phyloP scores from a whole-genome alignment of 2,113 vertebrate species.

The Lanius collurio region DNA sequence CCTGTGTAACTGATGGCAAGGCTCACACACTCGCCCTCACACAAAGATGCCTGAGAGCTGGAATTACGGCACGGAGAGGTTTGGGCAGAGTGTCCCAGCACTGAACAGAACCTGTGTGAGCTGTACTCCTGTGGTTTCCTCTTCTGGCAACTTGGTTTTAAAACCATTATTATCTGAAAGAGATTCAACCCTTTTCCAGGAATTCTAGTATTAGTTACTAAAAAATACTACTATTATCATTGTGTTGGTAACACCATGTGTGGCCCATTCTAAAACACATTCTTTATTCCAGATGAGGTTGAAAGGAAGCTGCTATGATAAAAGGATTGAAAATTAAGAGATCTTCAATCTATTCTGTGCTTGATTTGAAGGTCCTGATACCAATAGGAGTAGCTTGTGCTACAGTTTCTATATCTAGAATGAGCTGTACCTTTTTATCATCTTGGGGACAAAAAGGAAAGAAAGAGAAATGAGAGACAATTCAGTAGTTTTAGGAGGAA shows the following conservation, averaged over 20 bases:
- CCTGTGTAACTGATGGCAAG: neutral
- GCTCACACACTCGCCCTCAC: neutral
- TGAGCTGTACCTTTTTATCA: neutral
- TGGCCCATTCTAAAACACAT: neutral
- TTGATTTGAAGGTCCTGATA: neutral
- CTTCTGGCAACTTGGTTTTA: neutral
- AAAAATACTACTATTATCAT: neutral
- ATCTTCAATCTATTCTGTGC: neutral
- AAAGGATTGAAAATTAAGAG: neutral
- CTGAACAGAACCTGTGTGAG: neutral
- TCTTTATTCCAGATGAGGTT: neutral
- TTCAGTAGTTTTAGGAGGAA: neutral
- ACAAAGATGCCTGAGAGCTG: neutral
- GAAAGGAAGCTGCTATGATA: neutral
- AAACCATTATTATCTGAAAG: neutral
- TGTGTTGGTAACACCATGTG: accelerated
- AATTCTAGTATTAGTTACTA: neutral
- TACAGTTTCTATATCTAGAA: neutral
- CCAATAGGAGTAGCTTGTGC: neutral
- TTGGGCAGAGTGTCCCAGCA: neutral
- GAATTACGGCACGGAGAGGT: neutral
- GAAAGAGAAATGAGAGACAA: neutral
- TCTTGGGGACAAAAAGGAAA: neutral
- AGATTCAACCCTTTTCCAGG: neutral
- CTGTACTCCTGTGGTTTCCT: neutral